These are phyloP conservation scores for Neosilurus mollespiculum DNA, from an alignment of 2,797 vertebrate species.

Conservation along the genomic window DNA sequence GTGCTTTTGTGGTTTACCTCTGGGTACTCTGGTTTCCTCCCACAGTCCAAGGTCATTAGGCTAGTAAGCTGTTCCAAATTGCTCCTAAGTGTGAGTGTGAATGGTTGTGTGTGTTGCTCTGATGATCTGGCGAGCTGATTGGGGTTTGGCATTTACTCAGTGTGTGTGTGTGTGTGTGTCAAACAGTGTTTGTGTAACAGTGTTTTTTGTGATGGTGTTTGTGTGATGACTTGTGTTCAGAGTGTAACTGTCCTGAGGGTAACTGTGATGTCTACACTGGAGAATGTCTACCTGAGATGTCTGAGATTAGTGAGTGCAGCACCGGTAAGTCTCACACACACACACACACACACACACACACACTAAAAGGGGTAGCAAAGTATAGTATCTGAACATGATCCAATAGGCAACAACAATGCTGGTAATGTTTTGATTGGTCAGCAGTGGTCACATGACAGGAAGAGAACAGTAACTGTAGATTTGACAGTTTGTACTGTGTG, in stretches of 20 bases:
- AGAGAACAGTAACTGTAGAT: no score
- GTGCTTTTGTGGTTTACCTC: no score
- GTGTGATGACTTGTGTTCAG: slow-evolving; percentile 62
- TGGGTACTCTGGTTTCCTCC: no score
- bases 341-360: slow-evolving; percentile 6
- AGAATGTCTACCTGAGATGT: slow-evolving; percentile 83
- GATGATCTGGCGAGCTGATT: no score
- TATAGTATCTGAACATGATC: neutral
- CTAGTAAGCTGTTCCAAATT: no score
- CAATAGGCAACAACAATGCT: no score
- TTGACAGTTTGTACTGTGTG: no score
- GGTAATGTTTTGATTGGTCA: no score
- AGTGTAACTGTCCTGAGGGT: slow-evolving; percentile 85
- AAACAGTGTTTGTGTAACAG: slow-evolving; percentile 9
- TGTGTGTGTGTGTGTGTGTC: slow-evolving; percentile 25
- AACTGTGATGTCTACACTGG: slow-evolving; percentile 89
- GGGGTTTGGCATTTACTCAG: neutral
- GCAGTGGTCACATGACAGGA: no score
- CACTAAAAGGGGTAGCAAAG: neutral
- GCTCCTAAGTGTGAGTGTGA: no score
- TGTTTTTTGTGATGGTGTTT: neutral
- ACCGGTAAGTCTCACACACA: slow-evolving; percentile 66
- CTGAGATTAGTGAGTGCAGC: slow-evolving; percentile 82
- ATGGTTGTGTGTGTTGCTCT: no score
- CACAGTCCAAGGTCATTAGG: no score